A percentile compares a stretch with the other conserved stretches of the same genome.
Conservation (phyloP, 2,888 invertebrate species). For the Oscheius sp. region DNA sequence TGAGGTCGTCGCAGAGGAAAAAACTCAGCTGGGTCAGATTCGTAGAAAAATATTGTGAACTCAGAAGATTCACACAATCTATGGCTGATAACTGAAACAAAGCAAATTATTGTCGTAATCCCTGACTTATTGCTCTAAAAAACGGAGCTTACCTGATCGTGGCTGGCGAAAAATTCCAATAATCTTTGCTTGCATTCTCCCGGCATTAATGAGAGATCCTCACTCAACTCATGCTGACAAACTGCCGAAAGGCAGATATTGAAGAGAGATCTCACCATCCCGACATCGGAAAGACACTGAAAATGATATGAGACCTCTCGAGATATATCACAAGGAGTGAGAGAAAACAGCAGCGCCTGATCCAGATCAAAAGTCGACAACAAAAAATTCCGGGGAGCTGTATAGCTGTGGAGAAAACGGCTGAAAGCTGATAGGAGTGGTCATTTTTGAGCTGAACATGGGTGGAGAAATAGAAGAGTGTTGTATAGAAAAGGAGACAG, state of each 20-base stretch:
- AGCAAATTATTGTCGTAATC: no score
- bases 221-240: slow-evolving; percentile 55
- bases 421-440: background rate
- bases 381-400: background rate
- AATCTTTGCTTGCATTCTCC: slow-evolving; percentile 62
- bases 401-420: background rate
- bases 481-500: no score
- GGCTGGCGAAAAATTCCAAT: slow-evolving; percentile 65
- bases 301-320: no score
- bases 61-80: slow-evolving; percentile 57
- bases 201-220: slow-evolving; percentile 59
- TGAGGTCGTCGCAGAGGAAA: slow-evolving; percentile 58
- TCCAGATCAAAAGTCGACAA: background rate
- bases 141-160: slow-evolving; percentile 55
- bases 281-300: no score
- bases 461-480: no score
- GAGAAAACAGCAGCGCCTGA: background rate
- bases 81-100: slow-evolving; percentile 54
- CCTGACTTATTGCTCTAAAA: background rate
- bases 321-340: background rate
- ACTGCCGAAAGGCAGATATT: slow-evolving; percentile 61
- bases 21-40: slow-evolving; percentile 61
- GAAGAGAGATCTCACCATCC: slow-evolving; percentile 61
- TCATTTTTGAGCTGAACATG: no score
- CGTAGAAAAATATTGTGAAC: slow-evolving; percentile 56